Conservation (phyloP, 2,888 invertebrate genomes). For the Mamestra brassicae region DNA sequence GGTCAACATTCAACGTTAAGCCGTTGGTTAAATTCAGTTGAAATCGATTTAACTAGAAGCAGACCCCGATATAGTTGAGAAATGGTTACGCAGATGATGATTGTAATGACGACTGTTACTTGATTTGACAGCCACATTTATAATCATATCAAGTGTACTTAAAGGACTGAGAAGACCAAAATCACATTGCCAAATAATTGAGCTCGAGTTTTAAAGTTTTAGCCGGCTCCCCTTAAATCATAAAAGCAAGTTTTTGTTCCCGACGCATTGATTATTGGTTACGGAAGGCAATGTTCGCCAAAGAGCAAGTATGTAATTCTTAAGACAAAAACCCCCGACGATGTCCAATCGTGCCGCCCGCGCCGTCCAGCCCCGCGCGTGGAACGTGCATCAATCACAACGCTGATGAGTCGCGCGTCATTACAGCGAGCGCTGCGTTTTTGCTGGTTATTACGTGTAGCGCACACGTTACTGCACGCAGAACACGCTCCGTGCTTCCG, state of each 20-base stretch:
- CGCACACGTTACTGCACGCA: conserved; percentile 44
- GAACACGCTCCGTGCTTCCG: conserved; percentile 38
- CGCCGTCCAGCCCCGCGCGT: neutral
- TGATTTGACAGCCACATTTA: neutral
- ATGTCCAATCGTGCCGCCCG: neutral
- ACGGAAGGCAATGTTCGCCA: conserved; percentile 25
- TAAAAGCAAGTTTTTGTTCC: conserved; percentile 12
- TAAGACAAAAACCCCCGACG: conserved; percentile 33
- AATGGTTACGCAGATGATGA: too few relatives aligned
- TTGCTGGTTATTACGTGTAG: conserved; percentile 57
- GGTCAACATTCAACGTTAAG: too few relatives aligned
- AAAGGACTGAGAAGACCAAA: neutral
- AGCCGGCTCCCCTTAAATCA: neutral
- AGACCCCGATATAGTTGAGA: too few relatives aligned
- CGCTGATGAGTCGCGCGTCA: conserved; percentile 36
- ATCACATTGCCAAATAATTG: conserved; percentile 7
- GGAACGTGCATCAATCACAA: conserved; percentile 60
- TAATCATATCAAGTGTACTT: neutral
- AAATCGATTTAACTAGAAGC: too few relatives aligned
- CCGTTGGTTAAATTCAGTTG: too few relatives aligned
- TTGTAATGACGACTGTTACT: neutral
- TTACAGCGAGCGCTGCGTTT: conserved; percentile 50
- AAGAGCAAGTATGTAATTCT: conserved; percentile 17
- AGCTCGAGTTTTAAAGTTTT: neutral
- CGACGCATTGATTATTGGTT: conserved; percentile 12